These are phyloP conservation scores for Diloba caeruleocephala DNA, from an alignment of 2,888 invertebrate genomes.

Conservation along the genomic window DNA sequence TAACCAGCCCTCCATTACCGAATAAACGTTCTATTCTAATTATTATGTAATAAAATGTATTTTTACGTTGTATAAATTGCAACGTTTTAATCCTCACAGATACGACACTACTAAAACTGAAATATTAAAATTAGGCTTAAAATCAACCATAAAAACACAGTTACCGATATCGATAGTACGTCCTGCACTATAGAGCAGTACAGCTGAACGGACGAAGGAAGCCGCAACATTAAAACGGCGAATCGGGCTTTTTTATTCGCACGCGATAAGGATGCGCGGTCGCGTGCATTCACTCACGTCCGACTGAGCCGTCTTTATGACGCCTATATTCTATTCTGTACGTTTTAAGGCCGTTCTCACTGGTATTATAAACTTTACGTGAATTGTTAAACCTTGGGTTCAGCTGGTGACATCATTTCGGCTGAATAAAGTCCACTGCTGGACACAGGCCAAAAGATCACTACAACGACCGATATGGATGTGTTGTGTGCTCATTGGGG, in stretches of 20 bases:
- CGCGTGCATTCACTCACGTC: constrained; percentile 56
- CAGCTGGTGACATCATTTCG: no score
- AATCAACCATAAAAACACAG: neutral
- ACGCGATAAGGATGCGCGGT: constrained; percentile 66
- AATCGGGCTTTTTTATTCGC: constrained; percentile 73
- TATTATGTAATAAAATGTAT: no score
- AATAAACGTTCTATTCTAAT: no score
- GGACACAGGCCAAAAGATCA: no score
- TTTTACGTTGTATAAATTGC: no score
- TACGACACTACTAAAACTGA: no score
- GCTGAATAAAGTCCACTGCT: no score
- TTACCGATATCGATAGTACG: constrained; percentile 7
- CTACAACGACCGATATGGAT: no score
- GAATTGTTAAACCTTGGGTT: neutral
- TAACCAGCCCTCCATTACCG: no score
- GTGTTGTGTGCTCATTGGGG: no score
- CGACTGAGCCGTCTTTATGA: constrained; percentile 43
- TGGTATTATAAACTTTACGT: constrained; percentile 3
- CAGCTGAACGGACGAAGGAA: constrained; percentile 68
- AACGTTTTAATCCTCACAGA: no score
- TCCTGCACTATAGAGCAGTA: constrained; percentile 58
- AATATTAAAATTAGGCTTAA: no score
- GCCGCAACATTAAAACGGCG: constrained; percentile 73
- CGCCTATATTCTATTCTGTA: constrained; percentile 20
- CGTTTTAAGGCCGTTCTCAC: constrained; percentile 11